A percentile compares a stretch with the other conserved stretches of the same genome.
phyloP scores from a whole-genome alignment of 2,113 vertebrate genomes.

The Pedetes capensis region DNA sequence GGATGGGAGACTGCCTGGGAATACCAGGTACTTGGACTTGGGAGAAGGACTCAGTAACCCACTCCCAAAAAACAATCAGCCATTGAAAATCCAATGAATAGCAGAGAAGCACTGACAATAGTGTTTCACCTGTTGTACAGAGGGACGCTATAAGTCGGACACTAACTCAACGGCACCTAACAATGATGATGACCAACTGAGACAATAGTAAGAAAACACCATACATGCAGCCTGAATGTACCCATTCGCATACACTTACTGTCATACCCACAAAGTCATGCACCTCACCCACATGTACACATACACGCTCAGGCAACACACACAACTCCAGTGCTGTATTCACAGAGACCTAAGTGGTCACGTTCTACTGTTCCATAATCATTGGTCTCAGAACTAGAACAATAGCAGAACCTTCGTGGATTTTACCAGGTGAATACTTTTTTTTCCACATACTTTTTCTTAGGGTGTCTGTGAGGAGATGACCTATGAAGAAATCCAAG shows the following conservation, averaged over 20 bases:
- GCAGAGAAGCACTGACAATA: too few species aligned
- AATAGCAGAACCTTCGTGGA: background rate
- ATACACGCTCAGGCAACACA: background rate
- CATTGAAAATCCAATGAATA: too few species aligned
- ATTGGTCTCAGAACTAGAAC: slow-evolving; percentile 13
- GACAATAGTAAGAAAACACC: slow-evolving; percentile 16
- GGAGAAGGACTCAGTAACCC: too few species aligned
- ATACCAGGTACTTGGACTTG: too few species aligned
- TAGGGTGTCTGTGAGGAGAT: slow-evolving; percentile 96
- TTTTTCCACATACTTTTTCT: slow-evolving; percentile 35
- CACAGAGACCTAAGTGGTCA: background rate
- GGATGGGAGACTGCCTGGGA: too few species aligned
- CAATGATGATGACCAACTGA: too few species aligned
- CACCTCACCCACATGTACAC: background rate
- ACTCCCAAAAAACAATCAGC: too few species aligned
- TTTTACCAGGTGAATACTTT: background rate
- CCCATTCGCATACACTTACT: background rate
- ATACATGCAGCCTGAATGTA: slow-evolving; percentile 18
- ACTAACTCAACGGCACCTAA: too few species aligned
- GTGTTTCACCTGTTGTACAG: too few species aligned
- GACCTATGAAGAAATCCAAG: slow-evolving; percentile 95
- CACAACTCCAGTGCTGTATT: slow-evolving; percentile 9
- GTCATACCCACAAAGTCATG: background rate
- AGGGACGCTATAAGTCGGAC: too few species aligned
- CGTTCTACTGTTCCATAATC: background rate